Base-by-base conservation (phyloP, 2,888 invertebrate species). In the Dione vanillae region DNA sequence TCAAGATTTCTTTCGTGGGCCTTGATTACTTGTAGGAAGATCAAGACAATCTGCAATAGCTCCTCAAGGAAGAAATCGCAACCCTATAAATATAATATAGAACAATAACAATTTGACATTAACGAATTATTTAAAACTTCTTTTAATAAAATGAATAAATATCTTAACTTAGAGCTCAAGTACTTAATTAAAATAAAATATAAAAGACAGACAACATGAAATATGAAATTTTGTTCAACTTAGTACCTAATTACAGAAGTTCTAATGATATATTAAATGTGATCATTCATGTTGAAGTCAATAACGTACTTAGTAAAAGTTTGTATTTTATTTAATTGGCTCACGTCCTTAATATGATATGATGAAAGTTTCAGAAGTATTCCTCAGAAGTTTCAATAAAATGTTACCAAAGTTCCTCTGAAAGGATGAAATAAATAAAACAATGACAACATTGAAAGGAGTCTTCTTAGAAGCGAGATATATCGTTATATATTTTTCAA, bases 401-500 rank as follows among this genome's bases (percentile, higher is more conserved):
- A 19, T 59, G 58, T 59, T 62, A 49, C 64, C 47, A 67, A 67
- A 67, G 71, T 71, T 64, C 58, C 47, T 49, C 56, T 47, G 67
- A 58, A 67, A 67, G 67, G 67, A 67, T 71, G 62, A 56, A 64
- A 68, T 65, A 68, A 59, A 71, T 71, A 72, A 76, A 74, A 77
- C 78, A 76, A 78, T 72, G 74, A 74, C 74, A 73, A 77, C 74
- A 72, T 71, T 70, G 70, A 67, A 72, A 75, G 65, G 64, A 75
- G 72, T 67, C 43, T 65, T 77, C 74, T 77, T 74, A 54, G 52
- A 62, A 70, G 47, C 52, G 54, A 67, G 70, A 62, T 58, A 67
- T 51, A 43, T 49, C 59, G 27, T 40, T 51, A 56, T 56, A 56
- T 56, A 27, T 56, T 16, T 56, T 37, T 35, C 37, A 56, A 66